phyloP scores from a whole-genome alignment of 1,140 invertebrate genomes.

The Anastrepha obliqua region DNA sequence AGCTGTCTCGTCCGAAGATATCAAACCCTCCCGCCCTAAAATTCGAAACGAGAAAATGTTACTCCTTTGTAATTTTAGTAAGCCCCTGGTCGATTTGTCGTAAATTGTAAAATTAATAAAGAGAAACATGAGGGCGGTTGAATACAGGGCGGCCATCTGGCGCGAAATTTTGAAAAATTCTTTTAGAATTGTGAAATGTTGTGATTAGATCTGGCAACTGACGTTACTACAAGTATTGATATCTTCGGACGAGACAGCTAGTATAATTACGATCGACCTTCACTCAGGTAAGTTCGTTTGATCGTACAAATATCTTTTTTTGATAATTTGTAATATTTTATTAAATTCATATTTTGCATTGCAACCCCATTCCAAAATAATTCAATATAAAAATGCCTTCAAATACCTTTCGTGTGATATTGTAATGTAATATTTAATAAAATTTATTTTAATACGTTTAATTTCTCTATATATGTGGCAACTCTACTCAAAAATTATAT shows the following conservation, averaged over 20 bases:
- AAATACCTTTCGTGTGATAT: too few species aligned
- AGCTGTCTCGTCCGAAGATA: slow-evolving; percentile 20
- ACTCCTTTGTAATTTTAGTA: background rate
- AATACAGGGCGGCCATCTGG: background rate
- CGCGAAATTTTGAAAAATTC: background rate
- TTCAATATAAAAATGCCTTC: too few species aligned
- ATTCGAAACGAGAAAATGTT: background rate
- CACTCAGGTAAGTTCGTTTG: slow-evolving; percentile 16
- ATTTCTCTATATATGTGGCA: too few species aligned
- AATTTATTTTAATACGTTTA: too few species aligned
- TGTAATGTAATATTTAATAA: too few species aligned
- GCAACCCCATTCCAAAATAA: too few species aligned
- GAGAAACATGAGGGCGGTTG: background rate
- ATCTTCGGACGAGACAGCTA: slow-evolving; percentile 14
- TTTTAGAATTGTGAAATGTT: slow-evolving; percentile 38
- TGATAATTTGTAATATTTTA: too few species aligned
- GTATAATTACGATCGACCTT: slow-evolving; percentile 3
- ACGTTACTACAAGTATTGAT: slow-evolving; percentile 23
- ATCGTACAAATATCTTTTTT: background rate
- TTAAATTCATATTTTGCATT: too few species aligned
- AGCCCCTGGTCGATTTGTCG: background rate
- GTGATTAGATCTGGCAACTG: background rate
- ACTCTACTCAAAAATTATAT: too few species aligned
- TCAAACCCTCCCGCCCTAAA: background rate
- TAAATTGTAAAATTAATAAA: slow-evolving; percentile 14